phyloP scores from a whole-genome alignment of 35 echinoderm and acorn worm species.

The Diadema setosum region DNA sequence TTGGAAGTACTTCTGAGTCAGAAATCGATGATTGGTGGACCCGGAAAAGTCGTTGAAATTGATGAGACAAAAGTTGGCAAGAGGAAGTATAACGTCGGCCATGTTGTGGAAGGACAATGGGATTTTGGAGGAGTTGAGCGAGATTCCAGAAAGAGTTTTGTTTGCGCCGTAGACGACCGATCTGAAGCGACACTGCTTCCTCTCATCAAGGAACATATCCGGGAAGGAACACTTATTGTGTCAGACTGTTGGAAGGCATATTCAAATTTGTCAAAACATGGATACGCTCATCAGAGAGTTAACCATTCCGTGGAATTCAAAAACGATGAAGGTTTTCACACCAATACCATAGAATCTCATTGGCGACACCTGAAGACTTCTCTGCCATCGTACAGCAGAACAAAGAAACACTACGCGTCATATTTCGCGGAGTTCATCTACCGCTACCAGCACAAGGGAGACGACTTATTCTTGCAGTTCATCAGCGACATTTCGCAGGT shows the following conservation, averaged over 20 bases:
- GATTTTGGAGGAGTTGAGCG: slow-evolving; percentile 55
- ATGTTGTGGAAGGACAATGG: slow-evolving; percentile 61
- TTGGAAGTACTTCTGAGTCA: not conserved
- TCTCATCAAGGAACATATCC: slow-evolving; percentile 20
- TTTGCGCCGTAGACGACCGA: slow-evolving; percentile 8
- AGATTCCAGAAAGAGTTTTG: slow-evolving; percentile 31
- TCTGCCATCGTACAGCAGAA: not conserved
- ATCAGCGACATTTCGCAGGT: too few species aligned
- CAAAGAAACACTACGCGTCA: slow-evolving; percentile 24
- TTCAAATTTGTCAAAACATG: not conserved
- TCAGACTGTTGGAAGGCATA: slow-evolving; percentile 68
- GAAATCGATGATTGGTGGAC: not conserved
- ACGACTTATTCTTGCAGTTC: too few species aligned
- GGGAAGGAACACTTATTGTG: slow-evolving; percentile 18
- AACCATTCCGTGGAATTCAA: slow-evolving; percentile 44
- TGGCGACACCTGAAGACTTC: slow-evolving; percentile 34
- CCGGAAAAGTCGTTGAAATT: slow-evolving; percentile 22
- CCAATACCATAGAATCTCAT: slow-evolving; percentile 42
- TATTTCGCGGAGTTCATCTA: slow-evolving; percentile 48
- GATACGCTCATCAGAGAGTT: slow-evolving; percentile 22
- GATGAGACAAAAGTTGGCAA: slow-evolving; percentile 55
- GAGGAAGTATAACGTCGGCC: slow-evolving; percentile 34
- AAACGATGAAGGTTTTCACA: not conserved
- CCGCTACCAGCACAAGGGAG: too few species aligned
- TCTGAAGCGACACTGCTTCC: not conserved